These are phyloP conservation scores for Aphidius gifuensis DNA, from an alignment of 1,140 invertebrate genomes.

Conservation along the genomic window DNA sequence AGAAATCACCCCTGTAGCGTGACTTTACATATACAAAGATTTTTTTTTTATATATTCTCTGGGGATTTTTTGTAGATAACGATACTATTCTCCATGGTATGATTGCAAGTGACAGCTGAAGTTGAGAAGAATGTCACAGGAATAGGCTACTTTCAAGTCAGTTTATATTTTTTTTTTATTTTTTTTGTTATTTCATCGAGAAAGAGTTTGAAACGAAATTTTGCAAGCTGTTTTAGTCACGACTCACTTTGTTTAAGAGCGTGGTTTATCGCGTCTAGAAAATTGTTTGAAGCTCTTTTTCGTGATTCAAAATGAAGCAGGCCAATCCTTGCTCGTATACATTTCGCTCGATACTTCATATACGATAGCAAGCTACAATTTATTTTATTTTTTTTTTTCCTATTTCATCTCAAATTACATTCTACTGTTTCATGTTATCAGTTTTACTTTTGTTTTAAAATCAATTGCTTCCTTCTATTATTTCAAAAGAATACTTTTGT, in stretches of 20 bases:
- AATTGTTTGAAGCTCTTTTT: slow-evolving; percentile 24
- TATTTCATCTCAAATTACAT: not conserved
- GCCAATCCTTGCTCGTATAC: slow-evolving; percentile 14
- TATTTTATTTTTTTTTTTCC: not conserved
- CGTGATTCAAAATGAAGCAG: slow-evolving; percentile 31
- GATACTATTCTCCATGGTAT: slow-evolving; percentile 9
- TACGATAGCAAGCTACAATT: not conserved
- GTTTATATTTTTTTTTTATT: too few species aligned
- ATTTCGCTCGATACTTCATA: slow-evolving; percentile 10
- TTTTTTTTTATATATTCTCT: slow-evolving; percentile 18
- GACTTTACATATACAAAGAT: slow-evolving; percentile 2
- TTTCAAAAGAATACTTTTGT: too few species aligned
- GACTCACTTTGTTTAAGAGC: slow-evolving; percentile 25
- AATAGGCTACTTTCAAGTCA: too few species aligned
- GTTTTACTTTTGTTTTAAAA: not conserved
- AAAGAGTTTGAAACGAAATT: too few species aligned
- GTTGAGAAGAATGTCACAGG: slow-evolving; percentile 29
- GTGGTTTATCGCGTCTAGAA: slow-evolving; percentile 29
- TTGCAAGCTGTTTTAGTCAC: too few species aligned
- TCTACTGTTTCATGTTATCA: not conserved
- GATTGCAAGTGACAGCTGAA: slow-evolving; percentile 36
- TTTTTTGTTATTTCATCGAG: too few species aligned
- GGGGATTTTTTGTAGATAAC: slow-evolving; percentile 25
- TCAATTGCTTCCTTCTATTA: too few species aligned
- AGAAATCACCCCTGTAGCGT: slow-evolving; percentile 2